A percentile compares a stretch with the other conserved stretches of the same genome.
Conservation (phyloP, 2,797 vertebrate species). For the Enteromius mattozi region DNA sequence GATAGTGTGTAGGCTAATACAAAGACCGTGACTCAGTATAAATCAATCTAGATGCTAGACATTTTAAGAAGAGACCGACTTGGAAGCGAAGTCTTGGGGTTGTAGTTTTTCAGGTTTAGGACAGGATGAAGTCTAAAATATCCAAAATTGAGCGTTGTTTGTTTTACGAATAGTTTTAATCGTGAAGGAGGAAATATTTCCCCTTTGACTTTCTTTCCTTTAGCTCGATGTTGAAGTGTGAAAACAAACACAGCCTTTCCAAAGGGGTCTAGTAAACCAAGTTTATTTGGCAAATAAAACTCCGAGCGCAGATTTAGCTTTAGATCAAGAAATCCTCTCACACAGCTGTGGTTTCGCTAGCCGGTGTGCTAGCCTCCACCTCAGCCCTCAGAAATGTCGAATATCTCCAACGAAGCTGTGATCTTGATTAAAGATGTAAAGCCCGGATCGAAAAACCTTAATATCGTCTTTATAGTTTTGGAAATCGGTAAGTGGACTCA, state of each 20-base stretch:
- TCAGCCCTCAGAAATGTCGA: slow-evolving; percentile 75
- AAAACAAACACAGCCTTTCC: neutral
- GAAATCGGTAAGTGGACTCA: slow-evolving; percentile 93
- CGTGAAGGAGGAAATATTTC: slow-evolving; percentile 22
- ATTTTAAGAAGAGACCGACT: neutral
- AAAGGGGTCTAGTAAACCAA: neutral
- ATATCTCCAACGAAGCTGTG: slow-evolving; percentile 82
- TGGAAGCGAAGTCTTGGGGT: neutral
- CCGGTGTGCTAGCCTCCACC: slow-evolving; percentile 47
- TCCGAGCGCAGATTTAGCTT: slow-evolving; percentile 1
- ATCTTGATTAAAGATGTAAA: slow-evolving; percentile 96
- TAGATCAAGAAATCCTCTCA: neutral
- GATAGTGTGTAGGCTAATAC: neutral
- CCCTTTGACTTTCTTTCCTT: slow-evolving; percentile 4
- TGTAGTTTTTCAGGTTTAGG: neutral
- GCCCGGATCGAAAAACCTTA: slow-evolving; percentile 95
- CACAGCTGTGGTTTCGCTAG: slow-evolving; percentile 42
- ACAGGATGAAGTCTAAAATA: slow-evolving; percentile 11
- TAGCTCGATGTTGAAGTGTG: slow-evolving; percentile 24
- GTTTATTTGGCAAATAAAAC: slow-evolving; percentile 41
- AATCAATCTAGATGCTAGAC: neutral
- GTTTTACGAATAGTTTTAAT: neutral
- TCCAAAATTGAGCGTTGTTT: neutral
- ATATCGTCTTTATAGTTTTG: slow-evolving; percentile 99
- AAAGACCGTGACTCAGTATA: neutral